These are phyloP conservation scores for Chionodraco myersi DNA, from an alignment of 2,113 vertebrate genomes.

Conservation along the genomic window DNA sequence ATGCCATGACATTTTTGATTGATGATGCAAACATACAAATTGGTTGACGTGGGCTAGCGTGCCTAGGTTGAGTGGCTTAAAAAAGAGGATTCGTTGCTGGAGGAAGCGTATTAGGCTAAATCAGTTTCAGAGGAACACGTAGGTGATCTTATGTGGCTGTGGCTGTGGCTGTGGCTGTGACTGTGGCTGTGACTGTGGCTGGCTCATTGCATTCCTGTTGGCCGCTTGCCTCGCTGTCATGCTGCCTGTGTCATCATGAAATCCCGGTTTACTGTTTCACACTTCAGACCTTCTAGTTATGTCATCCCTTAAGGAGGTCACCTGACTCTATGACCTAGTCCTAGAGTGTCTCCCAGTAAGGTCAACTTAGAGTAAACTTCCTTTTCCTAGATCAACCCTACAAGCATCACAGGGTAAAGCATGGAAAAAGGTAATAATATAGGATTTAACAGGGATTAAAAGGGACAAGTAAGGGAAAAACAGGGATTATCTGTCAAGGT, in stretches of 20 bases:
- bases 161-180: too few species aligned
- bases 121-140: not conserved
- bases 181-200: not conserved
- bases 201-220: not conserved
- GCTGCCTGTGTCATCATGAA: not conserved
- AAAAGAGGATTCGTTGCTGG: not conserved
- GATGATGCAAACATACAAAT: not conserved
- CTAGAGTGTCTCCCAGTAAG: constrained; percentile 13
- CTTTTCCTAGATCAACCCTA: not conserved
- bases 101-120: not conserved
- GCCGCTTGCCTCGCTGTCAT: not conserved
- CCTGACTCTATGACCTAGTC: constrained; percentile 38
- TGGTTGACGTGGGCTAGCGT: not conserved
- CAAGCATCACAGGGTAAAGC: not conserved
- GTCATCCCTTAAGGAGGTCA: constrained; percentile 27
- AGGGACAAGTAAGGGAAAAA: too few species aligned
- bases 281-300: constrained; percentile 1
- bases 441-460: too few species aligned
- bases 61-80: not conserved
- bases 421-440: too few species aligned
- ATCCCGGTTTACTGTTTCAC: constrained; percentile 9
- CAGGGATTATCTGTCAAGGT: too few species aligned
- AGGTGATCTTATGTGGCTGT: not conserved
- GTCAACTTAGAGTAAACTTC: not conserved
- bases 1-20: too few species aligned